Evolutionary conservation across 2,113 vertebrate species (phyloP).

Genomic region (Uria lomvia): DNA sequence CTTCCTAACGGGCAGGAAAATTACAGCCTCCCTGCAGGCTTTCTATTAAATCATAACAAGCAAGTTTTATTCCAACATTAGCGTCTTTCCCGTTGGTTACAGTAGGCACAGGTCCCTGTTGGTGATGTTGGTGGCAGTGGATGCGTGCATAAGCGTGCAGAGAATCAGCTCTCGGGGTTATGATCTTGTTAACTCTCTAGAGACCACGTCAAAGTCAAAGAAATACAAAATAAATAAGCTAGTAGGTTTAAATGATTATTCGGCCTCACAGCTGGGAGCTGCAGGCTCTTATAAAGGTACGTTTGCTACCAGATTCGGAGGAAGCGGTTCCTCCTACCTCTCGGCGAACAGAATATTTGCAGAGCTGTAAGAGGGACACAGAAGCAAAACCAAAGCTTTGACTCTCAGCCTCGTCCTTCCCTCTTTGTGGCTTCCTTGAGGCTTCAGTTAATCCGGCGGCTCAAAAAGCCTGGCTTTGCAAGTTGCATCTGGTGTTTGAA

Average conservation of each 20-base stretch:
- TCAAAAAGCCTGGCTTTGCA: neutral
- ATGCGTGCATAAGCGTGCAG: neutral
- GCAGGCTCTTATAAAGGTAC: neutral
- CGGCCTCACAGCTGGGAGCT: neutral
- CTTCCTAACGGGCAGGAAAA: neutral
- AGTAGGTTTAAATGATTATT: neutral
- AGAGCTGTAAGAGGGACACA: neutral
- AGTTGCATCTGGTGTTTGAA: neutral
- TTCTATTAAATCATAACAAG: neutral
- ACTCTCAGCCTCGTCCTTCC: fast-evolving
- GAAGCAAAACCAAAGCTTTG: neutral
- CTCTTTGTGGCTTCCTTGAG: neutral
- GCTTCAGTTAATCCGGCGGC: neutral
- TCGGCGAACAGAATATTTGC: neutral
- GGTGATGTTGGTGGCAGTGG: neutral
- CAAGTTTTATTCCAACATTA: neutral
- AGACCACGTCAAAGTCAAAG: neutral
- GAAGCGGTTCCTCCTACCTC: neutral
- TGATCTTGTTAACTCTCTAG: neutral
- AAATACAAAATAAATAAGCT: neutral
- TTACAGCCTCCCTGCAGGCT: neutral
- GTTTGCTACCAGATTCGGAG: neutral
- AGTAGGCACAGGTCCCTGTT: neutral
- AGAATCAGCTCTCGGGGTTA: neutral
- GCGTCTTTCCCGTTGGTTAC: neutral